phyloP scores from a whole-genome alignment of 1,140 invertebrate genomes.

The Agrypnia vestita region DNA sequence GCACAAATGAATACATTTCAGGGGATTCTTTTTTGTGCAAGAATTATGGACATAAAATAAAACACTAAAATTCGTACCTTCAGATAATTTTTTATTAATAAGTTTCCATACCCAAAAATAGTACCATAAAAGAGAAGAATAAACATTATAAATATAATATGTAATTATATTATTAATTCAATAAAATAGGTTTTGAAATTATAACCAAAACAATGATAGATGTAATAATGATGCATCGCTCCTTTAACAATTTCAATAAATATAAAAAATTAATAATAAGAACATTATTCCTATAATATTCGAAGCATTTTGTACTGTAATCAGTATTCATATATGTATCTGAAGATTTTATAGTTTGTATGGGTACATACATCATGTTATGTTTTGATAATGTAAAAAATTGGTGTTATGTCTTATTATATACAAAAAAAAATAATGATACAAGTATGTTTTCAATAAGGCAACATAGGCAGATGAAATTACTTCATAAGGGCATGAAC shows the following conservation, averaged over 20 bases:
- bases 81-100: constrained; percentile 15
- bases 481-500: constrained; percentile 97
- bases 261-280: no score
- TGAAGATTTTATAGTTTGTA: neutral
- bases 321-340: neutral
- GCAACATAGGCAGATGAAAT: constrained; percentile 59
- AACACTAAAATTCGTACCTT: neutral
- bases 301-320: no score
- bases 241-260: neutral
- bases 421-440: neutral
- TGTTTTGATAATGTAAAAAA: neutral
- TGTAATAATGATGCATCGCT: neutral
- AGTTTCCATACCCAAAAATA: constrained; percentile 3
- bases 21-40: no score
- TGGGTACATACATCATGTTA: neutral
- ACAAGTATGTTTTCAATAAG: constrained; percentile 26
- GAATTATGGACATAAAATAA: neutral
- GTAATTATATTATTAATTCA: neutral
- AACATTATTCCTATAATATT: no score
- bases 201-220: neutral
- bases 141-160: neutral
- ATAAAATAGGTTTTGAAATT: neutral
- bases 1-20: no score
- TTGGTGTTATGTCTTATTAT: neutral
- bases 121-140: constrained; percentile 14